phyloP scores from a whole-genome alignment of 2,797 vertebrate genomes.

The Rhabdomys pumilio region DNA sequence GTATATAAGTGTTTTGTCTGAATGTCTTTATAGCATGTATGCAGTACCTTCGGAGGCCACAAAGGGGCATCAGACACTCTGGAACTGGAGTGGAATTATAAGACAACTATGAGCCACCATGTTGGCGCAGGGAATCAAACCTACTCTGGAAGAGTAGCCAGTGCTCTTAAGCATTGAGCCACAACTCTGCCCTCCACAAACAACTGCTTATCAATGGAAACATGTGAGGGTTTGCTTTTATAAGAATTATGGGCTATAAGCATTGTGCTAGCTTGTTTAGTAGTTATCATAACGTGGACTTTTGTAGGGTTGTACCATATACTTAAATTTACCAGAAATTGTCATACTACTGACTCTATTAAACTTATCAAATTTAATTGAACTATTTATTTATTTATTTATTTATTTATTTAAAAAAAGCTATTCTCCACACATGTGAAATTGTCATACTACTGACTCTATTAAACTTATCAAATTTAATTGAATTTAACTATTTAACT shows the following conservation, averaged over 20 bases:
- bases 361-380: neutral
- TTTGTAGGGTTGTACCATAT: neutral
- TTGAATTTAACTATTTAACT: too few relatives aligned
- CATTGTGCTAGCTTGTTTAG: neutral
- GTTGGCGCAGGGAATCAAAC: neutral
- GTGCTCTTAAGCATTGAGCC: neutral
- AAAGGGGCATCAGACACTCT: neutral
- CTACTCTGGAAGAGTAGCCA: neutral
- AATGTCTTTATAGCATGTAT: neutral
- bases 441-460: too few relatives aligned
- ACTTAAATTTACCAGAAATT: slow-evolving; percentile 35
- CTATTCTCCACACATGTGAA: neutral
- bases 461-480: too few relatives aligned
- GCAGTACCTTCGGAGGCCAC: neutral
- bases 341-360: neutral
- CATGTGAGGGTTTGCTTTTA: neutral
- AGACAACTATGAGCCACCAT: neutral
- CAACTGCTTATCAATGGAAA: neutral
- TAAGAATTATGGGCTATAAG: slow-evolving; percentile 26
- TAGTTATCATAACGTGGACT: slow-evolving; percentile 36
- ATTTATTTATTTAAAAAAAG: neutral
- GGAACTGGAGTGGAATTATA: neutral
- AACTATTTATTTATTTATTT: neutral
- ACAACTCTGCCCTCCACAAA: too few relatives aligned
- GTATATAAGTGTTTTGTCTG: neutral